Evolutionary conservation across 2,888 invertebrate species (phyloP).

Genomic region (Lutraria lutraria): DNA sequence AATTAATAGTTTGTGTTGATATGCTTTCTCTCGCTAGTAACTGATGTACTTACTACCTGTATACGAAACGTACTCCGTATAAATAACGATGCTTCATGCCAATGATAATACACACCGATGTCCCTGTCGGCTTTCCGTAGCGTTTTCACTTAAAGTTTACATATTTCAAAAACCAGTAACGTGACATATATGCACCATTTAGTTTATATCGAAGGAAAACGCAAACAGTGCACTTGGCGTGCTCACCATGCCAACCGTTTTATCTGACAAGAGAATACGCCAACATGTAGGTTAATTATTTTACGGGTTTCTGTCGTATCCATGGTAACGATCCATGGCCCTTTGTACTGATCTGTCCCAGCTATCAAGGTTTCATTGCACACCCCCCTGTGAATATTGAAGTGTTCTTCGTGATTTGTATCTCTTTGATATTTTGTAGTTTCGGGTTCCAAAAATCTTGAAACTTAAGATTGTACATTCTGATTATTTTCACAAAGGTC

Average conservation of each 20-base stretch:
- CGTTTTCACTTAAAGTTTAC: too few relatives aligned
- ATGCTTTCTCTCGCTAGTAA: too few relatives aligned
- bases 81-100: too few relatives aligned
- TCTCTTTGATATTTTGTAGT: not conserved
- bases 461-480: not conserved
- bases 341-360: not conserved
- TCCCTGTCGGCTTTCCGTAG: too few relatives aligned
- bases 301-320: not conserved
- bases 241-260: not conserved
- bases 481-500: not conserved
- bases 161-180: too few relatives aligned
- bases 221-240: not conserved
- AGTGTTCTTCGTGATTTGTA: not conserved
- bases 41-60: too few relatives aligned
- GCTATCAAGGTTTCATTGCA: not conserved
- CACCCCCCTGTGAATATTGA: not conserved
- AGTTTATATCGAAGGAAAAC: too few relatives aligned
- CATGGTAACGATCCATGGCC: slow-evolving; percentile 1
- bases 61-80: too few relatives aligned
- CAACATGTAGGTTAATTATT: slow-evolving; percentile 16
- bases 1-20: too few relatives aligned
- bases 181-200: too few relatives aligned
- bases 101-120: too few relatives aligned
- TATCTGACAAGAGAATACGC: not conserved
- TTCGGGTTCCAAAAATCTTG: not conserved